Conservation (phyloP, 2,797 vertebrate species). For the Luscinia luscinia region DNA sequence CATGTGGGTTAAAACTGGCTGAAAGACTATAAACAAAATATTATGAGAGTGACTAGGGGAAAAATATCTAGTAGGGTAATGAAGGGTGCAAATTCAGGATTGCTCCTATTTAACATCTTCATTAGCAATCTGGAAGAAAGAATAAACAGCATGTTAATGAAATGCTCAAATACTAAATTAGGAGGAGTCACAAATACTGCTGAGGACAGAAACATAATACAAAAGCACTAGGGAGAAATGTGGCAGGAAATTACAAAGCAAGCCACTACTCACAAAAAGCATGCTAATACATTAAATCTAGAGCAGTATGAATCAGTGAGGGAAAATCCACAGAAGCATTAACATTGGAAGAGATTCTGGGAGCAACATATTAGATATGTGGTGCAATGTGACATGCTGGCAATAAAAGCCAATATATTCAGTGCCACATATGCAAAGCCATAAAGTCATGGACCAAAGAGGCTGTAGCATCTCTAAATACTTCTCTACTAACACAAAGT, state of each 20-base stretch:
- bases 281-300: background rate
- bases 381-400: background rate
- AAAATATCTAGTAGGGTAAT: slow-evolving; percentile 63
- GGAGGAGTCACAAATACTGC: slow-evolving; percentile 45
- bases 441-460: background rate
- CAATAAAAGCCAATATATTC: background rate
- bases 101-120: slow-evolving; percentile 71
- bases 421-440: background rate
- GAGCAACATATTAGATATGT: background rate
- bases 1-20: slow-evolving; percentile 49
- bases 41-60: slow-evolving; percentile 52
- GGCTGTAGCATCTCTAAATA: background rate
- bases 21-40: slow-evolving; percentile 60
- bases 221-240: slow-evolving; percentile 27
- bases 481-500: background rate
- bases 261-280: background rate
- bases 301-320: background rate
- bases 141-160: slow-evolving; percentile 67
- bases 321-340: background rate
- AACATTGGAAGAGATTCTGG: background rate
- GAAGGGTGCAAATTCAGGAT: slow-evolving; percentile 64
- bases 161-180: slow-evolving; percentile 65
- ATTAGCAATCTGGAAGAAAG: slow-evolving; percentile 71
- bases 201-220: slow-evolving; percentile 31
- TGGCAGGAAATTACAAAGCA: slow-evolving; percentile 9